phyloP scores from a whole-genome alignment of 2,797 vertebrate genomes.

The Zalophus californianus region DNA sequence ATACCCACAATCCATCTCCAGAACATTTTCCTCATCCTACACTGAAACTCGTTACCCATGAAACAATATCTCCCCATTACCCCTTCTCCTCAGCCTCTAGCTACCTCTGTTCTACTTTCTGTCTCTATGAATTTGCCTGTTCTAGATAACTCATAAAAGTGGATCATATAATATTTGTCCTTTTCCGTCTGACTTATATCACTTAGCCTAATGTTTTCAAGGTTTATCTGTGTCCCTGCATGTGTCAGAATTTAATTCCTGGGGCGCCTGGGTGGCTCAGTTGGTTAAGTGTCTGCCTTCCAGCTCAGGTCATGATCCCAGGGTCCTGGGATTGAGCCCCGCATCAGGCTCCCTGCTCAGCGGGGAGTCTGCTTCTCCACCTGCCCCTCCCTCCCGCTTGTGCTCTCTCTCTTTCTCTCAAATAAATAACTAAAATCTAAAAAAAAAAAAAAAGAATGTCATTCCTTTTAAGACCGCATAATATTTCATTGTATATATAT shows the following conservation, averaged over 20 bases:
- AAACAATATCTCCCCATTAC: neutral
- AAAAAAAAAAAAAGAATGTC: neutral
- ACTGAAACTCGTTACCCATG: neutral
- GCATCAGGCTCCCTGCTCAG: neutral
- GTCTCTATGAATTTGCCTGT: neutral
- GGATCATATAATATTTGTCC: neutral
- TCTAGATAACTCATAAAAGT: neutral
- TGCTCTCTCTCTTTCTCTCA: neutral
- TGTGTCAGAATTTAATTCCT: neutral
- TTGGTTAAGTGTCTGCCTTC: no score
- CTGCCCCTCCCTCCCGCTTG: rapidly evolving
- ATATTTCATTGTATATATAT: neutral
- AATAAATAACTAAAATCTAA: neutral
- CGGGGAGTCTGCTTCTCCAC: neutral
- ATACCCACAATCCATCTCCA: neutral
- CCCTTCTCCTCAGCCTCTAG: neutral
- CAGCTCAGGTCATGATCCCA: no score
- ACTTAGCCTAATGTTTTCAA: neutral
- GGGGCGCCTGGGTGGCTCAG: neutral
- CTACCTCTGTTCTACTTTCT: neutral
- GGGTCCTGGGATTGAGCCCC: no score
- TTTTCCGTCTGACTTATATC: neutral
- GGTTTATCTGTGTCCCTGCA: neutral
- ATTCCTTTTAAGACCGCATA: neutral
- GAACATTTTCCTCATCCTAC: neutral